Percentiles rank a stretch among this genome's conserved stretches.
Evolutionary conservation across 2,888 invertebrate genomes (phyloP).

Genomic region (Drosophila quasianomalipes): DNA sequence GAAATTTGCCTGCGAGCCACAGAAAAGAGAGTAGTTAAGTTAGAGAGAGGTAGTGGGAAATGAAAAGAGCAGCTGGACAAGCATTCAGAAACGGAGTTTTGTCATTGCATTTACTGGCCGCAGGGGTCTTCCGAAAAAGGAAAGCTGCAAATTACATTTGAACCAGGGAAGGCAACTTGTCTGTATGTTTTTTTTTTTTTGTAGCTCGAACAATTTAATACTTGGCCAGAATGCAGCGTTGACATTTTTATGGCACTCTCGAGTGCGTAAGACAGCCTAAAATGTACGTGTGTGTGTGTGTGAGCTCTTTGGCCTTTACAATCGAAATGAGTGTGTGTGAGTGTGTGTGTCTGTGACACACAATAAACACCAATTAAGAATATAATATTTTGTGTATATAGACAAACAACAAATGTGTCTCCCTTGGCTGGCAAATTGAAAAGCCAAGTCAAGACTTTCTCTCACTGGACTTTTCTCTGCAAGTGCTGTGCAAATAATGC

Average conservation of each 20-base stretch:
- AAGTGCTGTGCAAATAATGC: constrained; percentile 81
- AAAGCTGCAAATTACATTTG: constrained; percentile 77
- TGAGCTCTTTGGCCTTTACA: constrained; percentile 25
- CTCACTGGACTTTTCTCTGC: constrained; percentile 48
- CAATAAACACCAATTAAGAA: constrained; percentile 81
- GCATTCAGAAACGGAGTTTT: constrained; percentile 47
- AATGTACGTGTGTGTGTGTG: constrained; percentile 29
- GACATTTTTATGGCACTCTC: constrained; percentile 74
- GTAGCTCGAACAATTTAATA: constrained; percentile 59
- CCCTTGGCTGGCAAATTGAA: constrained; percentile 66
- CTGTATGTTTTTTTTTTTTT: constrained; percentile 50
- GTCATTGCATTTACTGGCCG: constrained; percentile 55
- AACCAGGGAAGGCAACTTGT: constrained; percentile 58
- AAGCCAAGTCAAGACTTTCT: constrained; percentile 71
- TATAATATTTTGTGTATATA: constrained; percentile 80
- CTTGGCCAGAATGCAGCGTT: constrained; percentile 58
- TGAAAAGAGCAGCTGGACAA: constrained; percentile 56
- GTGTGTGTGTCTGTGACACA: constrained; percentile 66
- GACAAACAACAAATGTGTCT: constrained; percentile 62
- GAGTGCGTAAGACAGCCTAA: constrained; percentile 51
- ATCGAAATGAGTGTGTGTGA: constrained; percentile 25
- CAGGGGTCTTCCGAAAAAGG: constrained; percentile 42
- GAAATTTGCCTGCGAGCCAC: constrained; percentile 59
- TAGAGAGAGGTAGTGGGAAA: neutral
- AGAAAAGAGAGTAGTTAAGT: constrained; percentile 10